Evolutionary conservation across 37 sponge, comb jelly and placozoan species (phyloP).

Genomic region (Geodia barretti): DNA sequence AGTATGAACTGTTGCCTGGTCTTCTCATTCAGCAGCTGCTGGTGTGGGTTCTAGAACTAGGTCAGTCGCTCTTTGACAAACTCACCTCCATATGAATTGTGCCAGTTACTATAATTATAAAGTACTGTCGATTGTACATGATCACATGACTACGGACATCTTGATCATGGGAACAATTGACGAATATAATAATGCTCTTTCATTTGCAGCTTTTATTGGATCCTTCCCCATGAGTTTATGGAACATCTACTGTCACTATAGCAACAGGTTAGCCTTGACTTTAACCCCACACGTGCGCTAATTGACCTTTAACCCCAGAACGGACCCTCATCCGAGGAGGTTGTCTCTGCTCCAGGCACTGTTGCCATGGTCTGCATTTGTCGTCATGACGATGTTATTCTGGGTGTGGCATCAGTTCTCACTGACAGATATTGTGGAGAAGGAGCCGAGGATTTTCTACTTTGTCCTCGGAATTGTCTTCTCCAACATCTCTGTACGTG

Average conservation of each 20-base stretch:
- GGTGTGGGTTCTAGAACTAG: no score
- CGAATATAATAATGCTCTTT: no score
- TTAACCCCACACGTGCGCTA: not conserved
- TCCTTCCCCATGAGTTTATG: slow-evolving; percentile 39
- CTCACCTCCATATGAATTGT: no score
- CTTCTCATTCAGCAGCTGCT: not conserved
- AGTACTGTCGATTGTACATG: no score
- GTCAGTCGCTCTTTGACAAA: no score
- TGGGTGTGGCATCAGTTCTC: slow-evolving; percentile 50
- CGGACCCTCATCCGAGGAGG: not conserved
- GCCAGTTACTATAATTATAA: no score
- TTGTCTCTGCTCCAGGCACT: slow-evolving; percentile 25
- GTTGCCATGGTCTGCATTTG: slow-evolving; percentile 45
- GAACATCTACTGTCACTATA: slow-evolving; percentile 56
- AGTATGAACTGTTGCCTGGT: not conserved
- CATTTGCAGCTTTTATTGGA: slow-evolving; percentile 32
- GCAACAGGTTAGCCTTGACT: no score
- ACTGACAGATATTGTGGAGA: slow-evolving; percentile 44
- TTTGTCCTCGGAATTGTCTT: slow-evolving; percentile 78
- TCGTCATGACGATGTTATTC: slow-evolving; percentile 41
- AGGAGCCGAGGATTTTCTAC: slow-evolving; percentile 52
- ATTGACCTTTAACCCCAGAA: not conserved
- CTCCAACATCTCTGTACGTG: slow-evolving; percentile 85
- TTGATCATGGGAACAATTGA: no score
- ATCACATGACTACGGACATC: no score